These are phyloP conservation scores for Paedocypris sp. DNA, from an alignment of 2,113 vertebrate species.

Conservation along the genomic window DNA sequence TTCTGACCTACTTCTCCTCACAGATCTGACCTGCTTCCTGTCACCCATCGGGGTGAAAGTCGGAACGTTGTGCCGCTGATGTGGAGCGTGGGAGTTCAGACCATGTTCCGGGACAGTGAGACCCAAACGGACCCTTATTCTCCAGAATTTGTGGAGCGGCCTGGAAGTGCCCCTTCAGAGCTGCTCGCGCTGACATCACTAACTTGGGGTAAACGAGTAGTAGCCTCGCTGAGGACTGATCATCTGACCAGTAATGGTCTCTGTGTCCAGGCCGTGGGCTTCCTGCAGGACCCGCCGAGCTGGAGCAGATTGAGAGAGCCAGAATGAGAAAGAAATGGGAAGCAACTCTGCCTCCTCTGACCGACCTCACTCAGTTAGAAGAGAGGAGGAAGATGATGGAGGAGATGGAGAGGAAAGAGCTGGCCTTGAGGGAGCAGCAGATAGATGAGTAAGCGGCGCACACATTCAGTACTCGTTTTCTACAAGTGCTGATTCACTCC, in stretches of 20 bases:
- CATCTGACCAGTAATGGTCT: background rate
- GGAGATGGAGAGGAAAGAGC: slow-evolving; percentile 81
- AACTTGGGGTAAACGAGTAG: slow-evolving; percentile 68
- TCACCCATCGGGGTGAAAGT: background rate
- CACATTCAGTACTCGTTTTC: too few relatives aligned
- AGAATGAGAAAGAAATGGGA: slow-evolving; percentile 77
- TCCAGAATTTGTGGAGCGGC: slow-evolving; percentile 65
- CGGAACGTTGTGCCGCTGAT: slow-evolving; percentile 32
- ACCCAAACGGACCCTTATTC: slow-evolving; percentile 86
- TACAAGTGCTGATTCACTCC: too few relatives aligned
- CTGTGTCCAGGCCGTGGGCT: slow-evolving; percentile 71
- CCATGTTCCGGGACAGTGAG: slow-evolving; percentile 87
- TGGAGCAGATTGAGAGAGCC: slow-evolving; percentile 81
- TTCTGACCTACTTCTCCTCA: background rate
- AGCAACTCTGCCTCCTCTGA: slow-evolving; percentile 67
- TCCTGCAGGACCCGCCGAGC: slow-evolving; percentile 76
- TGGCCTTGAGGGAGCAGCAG: slow-evolving; percentile 82
- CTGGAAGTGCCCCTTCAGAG: slow-evolving; percentile 70
- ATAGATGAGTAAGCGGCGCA: slow-evolving; percentile 83
- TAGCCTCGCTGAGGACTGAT: background rate
- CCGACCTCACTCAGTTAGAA: slow-evolving; percentile 53
- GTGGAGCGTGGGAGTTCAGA: slow-evolving; percentile 72
- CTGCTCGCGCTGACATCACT: slow-evolving; percentile 75
- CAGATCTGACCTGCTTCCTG: slow-evolving; percentile 35
- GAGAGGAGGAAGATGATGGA: slow-evolving; percentile 82